A percentile compares a stretch with the other conserved stretches of the same genome.
Evolutionary conservation across 2,797 vertebrate genomes (phyloP).

Genomic region (Craterocephalus amniculus): DNA sequence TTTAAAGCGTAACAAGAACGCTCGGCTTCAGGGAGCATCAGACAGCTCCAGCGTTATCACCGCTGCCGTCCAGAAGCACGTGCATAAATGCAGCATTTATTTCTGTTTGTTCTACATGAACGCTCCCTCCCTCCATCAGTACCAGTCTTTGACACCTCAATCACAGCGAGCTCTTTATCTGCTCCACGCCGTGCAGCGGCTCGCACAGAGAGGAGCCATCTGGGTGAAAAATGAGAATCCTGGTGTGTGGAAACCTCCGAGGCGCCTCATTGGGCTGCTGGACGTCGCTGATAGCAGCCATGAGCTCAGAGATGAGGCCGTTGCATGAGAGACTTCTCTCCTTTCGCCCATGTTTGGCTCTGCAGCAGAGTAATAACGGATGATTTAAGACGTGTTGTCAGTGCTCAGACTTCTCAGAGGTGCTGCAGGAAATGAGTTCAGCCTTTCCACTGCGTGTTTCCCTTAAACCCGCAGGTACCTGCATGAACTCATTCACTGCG

Average conservation of each 20-base stretch:
- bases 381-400: too few species aligned
- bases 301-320: neutral
- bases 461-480: too few species aligned
- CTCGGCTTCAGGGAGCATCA: neutral
- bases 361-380: too few species aligned
- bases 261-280: constrained; percentile 21
- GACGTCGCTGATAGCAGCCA: constrained; percentile 33
- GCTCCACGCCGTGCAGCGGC: constrained; percentile 2
- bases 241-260: constrained; percentile 7
- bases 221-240: constrained; percentile 24
- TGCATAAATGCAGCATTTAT: neutral
- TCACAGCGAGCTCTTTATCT: constrained; percentile 24
- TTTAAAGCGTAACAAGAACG: too few species aligned
- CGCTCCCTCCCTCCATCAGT: neutral
- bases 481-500: too few species aligned
- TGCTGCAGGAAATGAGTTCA: too few species aligned
- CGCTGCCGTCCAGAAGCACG: neutral
- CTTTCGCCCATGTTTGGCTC: too few species aligned
- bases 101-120: too few species aligned
- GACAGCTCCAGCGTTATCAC: neutral
- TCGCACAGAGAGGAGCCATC: neutral
- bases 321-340: too few species aligned
- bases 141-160: constrained; percentile 26
- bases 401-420: too few species aligned
- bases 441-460: too few species aligned